A percentile compares a stretch with the other conserved stretches of the same genome.
Conservation (phyloP, 2,113 vertebrate species). For the human region GRCh38 chr13:35651001-35651500, state of each 20-base stretch:
- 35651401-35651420: no score
- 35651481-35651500: not conserved
- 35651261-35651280: not conserved
- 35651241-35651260: not conserved
- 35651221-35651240: not conserved
- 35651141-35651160: not conserved
- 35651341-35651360: not conserved
- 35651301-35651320: not conserved
- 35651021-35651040: not conserved
- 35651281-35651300: not conserved
- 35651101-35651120: not conserved
- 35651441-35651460: not conserved
- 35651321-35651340: no score
- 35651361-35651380: not conserved
- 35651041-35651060: not conserved
- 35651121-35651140: not conserved
- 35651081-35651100: not conserved
- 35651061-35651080: not conserved
- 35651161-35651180: not conserved
- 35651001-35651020: not conserved
- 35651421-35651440: not conserved
- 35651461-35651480: not conserved
- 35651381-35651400: not conserved
- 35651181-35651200: not conserved
- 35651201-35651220: not conserved